Evolutionary conservation across 2,797 vertebrate species (phyloP).

Genomic region (Poecile montanus): DNA sequence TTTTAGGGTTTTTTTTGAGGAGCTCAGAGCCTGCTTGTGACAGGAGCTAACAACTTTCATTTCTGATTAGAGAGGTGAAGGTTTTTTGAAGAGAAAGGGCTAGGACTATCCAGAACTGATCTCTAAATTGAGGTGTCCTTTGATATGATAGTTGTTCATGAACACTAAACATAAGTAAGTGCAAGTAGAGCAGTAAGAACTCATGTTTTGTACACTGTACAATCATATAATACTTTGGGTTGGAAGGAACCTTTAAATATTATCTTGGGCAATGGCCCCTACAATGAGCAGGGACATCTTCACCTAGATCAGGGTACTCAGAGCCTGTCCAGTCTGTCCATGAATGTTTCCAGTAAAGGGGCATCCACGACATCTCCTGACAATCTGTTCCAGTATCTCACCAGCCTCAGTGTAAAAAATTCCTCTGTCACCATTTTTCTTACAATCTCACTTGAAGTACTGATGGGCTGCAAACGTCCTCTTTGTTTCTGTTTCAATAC

Average conservation of each 20-base stretch:
- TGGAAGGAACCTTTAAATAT: not conserved
- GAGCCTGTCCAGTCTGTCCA: not conserved
- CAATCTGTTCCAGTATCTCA: not conserved
- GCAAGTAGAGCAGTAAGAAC: not conserved
- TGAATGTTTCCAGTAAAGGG: not conserved
- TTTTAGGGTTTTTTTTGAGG: not conserved
- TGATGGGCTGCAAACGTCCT: not conserved
- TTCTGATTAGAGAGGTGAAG: not conserved
- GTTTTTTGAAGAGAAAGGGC: not conserved
- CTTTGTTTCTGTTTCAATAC: not conserved
- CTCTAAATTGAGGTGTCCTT: not conserved
- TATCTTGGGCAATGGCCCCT: not conserved
- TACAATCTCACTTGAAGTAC: not conserved
- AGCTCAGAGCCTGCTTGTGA: not conserved
- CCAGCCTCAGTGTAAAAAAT: not conserved
- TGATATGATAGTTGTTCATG: not conserved
- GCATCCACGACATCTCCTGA: not conserved
- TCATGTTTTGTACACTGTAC: not conserved
- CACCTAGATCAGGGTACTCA: not conserved
- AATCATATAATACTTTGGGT: not conserved
- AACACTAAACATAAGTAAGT: not conserved
- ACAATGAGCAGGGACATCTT: not conserved
- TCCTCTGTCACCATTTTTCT: not conserved
- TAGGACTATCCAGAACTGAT: not conserved
- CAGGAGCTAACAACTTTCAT: not conserved